Conservation (phyloP, 2,113 vertebrate species). For the Rhombomys opimus region DNA sequence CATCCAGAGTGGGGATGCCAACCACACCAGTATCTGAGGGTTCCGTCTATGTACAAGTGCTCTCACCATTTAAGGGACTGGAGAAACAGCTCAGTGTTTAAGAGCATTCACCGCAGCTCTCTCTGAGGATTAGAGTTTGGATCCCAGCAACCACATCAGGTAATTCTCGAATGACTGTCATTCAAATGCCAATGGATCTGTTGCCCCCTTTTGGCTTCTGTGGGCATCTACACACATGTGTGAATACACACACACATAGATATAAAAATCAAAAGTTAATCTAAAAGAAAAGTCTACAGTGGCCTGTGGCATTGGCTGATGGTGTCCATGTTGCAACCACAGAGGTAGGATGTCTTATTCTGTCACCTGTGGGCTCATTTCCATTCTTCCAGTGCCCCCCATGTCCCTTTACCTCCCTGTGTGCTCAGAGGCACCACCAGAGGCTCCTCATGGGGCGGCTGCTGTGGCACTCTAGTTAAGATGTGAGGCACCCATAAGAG, state of each 20-base stretch:
- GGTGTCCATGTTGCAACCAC: neutral
- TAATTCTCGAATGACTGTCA: neutral
- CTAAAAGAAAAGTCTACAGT: neutral
- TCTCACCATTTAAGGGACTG: neutral
- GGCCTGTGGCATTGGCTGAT: neutral
- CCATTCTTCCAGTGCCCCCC: neutral
- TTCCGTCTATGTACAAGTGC: too few relatives aligned
- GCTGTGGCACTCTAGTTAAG: neutral
- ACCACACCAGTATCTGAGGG: neutral
- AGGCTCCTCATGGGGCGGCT: neutral
- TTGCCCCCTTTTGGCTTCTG: neutral
- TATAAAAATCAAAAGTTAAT: neutral
- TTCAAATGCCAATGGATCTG: neutral
- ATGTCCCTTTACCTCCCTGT: neutral
- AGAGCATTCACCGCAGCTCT: neutral
- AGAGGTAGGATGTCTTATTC: neutral
- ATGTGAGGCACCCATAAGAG: neutral
- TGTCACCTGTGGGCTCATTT: neutral
- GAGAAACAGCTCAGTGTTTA: neutral
- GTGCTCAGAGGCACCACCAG: accelerated
- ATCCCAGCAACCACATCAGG: neutral
- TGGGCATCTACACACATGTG: neutral
- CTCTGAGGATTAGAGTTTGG: neutral
- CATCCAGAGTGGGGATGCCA: neutral
- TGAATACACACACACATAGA: neutral